These are phyloP conservation scores for Diabrotica balteata DNA, from an alignment of 2,888 invertebrate species.

Conservation along the genomic window DNA sequence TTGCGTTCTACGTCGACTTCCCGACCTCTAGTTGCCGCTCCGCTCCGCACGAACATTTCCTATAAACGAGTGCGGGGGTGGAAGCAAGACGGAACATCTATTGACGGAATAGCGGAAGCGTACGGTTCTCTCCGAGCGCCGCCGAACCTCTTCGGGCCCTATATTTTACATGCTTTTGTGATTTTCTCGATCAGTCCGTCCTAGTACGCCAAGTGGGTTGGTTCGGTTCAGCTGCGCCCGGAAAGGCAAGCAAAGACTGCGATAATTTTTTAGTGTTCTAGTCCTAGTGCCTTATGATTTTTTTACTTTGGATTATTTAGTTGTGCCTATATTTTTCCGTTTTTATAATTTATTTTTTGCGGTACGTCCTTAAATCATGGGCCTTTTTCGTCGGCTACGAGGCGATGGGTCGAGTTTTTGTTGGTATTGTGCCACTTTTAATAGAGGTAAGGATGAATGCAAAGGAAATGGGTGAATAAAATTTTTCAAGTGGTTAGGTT, in stretches of 20 bases:
- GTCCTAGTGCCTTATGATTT: slow-evolving; percentile 27
- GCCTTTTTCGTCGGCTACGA: slow-evolving; percentile 12
- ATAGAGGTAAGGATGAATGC: slow-evolving; percentile 11
- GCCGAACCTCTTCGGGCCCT: slow-evolving; percentile 32
- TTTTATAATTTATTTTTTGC: slow-evolving; percentile 15
- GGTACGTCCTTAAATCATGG: slow-evolving; percentile 6
- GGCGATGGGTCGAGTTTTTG: slow-evolving; percentile 3
- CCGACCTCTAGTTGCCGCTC: background rate
- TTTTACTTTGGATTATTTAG: slow-evolving; percentile 29
- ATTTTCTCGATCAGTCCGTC: slow-evolving; percentile 30
- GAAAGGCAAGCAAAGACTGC: slow-evolving; percentile 19
- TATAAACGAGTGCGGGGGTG: slow-evolving; percentile 51
- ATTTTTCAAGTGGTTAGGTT: slow-evolving; percentile 1
- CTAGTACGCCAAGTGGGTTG: slow-evolving; percentile 1
- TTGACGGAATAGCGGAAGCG: slow-evolving; percentile 59
- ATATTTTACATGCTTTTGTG: slow-evolving; percentile 38
- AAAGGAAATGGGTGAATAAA: slow-evolving; percentile 8
- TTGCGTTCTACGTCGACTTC: background rate
- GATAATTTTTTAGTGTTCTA: slow-evolving; percentile 24
- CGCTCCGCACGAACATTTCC: slow-evolving; percentile 7
- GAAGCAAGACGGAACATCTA: slow-evolving; percentile 53
- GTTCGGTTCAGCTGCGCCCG: slow-evolving; percentile 2
- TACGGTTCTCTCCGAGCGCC: slow-evolving; percentile 28
- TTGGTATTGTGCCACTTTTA: slow-evolving; percentile 16
- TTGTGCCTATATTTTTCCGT: slow-evolving; percentile 13